Evolutionary conservation across 2,113 vertebrate genomes (phyloP).

Genomic region (Anolis carolinensis): DNA sequence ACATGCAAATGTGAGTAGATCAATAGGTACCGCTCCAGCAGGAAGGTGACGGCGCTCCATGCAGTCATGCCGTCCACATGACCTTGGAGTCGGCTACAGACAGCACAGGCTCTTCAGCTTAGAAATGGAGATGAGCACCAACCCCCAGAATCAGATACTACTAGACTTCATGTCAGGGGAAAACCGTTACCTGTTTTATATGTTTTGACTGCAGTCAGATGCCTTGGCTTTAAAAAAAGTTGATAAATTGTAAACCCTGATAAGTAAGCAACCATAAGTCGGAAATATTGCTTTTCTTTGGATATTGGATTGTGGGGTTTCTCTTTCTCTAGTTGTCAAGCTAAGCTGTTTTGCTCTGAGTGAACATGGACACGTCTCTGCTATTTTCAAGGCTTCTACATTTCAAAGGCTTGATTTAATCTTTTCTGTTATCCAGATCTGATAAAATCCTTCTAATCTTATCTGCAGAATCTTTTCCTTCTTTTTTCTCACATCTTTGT

Average conservation of each 20-base stretch:
- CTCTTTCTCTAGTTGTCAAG: constrained; percentile 31
- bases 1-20: too few relatives aligned
- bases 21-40: too few relatives aligned
- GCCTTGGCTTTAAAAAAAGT: neutral
- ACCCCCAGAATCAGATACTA: too few relatives aligned
- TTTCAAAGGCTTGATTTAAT: constrained; percentile 57
- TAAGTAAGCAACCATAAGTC: neutral
- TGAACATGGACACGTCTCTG: constrained; percentile 19
- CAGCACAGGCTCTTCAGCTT: too few relatives aligned
- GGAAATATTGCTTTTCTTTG: neutral
- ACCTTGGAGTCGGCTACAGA: too few relatives aligned
- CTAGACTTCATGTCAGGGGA: too few relatives aligned
- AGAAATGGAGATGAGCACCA: too few relatives aligned
- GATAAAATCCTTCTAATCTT: constrained; percentile 62
- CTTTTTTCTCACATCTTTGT: constrained; percentile 39
- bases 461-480: constrained; percentile 42
- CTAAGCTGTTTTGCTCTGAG: constrained; percentile 39
- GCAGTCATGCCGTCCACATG: too few relatives aligned
- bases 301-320: neutral
- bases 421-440: constrained; percentile 59
- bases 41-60: too few relatives aligned
- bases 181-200: too few relatives aligned
- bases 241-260: too few relatives aligned
- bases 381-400: constrained; percentile 6
- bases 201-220: too few relatives aligned